Conservation (phyloP, 2,888 invertebrate genomes). For the Zhuqinia jingwanae region DNA sequence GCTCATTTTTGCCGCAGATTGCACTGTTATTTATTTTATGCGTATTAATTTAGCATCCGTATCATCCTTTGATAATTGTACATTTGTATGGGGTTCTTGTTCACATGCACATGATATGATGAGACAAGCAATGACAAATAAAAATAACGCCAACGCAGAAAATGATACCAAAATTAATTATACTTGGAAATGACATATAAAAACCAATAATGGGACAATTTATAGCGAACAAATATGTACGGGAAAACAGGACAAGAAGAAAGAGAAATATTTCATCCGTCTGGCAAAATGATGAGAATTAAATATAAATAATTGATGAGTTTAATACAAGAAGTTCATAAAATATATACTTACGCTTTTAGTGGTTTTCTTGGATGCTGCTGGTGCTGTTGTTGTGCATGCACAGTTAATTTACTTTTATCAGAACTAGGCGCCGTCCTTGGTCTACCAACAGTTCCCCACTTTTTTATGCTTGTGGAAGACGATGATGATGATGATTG, state of each 20-base stretch:
- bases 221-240: too few species aligned
- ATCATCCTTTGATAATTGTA: too few species aligned
- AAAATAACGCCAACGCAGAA: background rate
- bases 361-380: conserved; percentile 61
- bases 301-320: too few species aligned
- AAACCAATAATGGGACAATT: too few species aligned
- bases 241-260: too few species aligned
- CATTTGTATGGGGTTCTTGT: too few species aligned
- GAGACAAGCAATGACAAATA: background rate
- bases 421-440: conserved; percentile 76
- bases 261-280: too few species aligned
- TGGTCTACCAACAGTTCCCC: conserved; percentile 73
- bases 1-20: background rate
- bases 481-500: conserved; percentile 72
- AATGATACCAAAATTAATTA: background rate
- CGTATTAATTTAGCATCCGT: too few species aligned
- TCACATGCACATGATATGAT: too few species aligned
- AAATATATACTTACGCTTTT: conserved; percentile 62
- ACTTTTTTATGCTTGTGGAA: conserved; percentile 50
- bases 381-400: conserved; percentile 22
- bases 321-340: background rate
- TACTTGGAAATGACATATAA: background rate
- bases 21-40: background rate
- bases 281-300: too few species aligned
- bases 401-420: conserved; percentile 23